These are phyloP conservation scores for Oryzaephilus surinamensis DNA, from an alignment of 1,140 invertebrate species.

Conservation along the genomic window DNA sequence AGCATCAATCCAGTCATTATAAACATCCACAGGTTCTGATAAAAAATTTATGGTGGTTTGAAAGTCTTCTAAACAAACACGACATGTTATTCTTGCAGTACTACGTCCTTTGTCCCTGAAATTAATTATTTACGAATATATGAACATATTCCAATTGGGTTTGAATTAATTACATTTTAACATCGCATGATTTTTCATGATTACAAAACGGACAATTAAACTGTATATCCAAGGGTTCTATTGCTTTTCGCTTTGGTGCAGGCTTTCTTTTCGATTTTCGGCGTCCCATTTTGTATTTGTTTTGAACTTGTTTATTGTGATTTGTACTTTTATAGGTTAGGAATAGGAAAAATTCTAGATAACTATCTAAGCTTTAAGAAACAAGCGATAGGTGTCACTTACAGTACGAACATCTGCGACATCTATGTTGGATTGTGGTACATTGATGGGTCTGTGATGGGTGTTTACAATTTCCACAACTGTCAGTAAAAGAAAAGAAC, in stretches of 20 bases:
- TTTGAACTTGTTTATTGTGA: too few species aligned
- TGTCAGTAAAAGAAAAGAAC: too few species aligned
- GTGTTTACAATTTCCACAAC: too few species aligned
- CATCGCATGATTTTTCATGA: slow-evolving; percentile 98
- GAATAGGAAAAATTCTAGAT: too few species aligned
- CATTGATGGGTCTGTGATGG: too few species aligned
- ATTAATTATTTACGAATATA: slow-evolving; percentile 19
- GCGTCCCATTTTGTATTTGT: slow-evolving; percentile 81
- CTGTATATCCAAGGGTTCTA: slow-evolving; percentile 86
- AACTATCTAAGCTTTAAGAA: too few species aligned
- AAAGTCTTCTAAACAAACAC: slow-evolving; percentile 93
- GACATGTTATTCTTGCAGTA: slow-evolving; percentile 86
- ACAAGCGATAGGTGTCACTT: too few species aligned
- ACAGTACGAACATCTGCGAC: too few species aligned
- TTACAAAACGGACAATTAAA: slow-evolving; percentile 99
- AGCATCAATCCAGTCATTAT: slow-evolving; percentile 99
- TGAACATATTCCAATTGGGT: not conserved
- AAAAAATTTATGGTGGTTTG: slow-evolving; percentile 94
- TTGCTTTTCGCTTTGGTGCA: slow-evolving; percentile 86
- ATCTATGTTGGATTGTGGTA: too few species aligned
- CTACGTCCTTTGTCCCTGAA: slow-evolving; percentile 87
- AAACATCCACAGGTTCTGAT: slow-evolving; percentile 96
- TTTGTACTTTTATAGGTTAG: too few species aligned
- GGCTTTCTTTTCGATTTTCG: slow-evolving; percentile 96
- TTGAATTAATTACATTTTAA: slow-evolving; percentile 78